Percentiles rank a stretch among this genome's conserved stretches.
These are phyloP conservation scores for Platysteira castanea DNA, from an alignment of 2,113 vertebrate species.

Conservation along the genomic window DNA sequence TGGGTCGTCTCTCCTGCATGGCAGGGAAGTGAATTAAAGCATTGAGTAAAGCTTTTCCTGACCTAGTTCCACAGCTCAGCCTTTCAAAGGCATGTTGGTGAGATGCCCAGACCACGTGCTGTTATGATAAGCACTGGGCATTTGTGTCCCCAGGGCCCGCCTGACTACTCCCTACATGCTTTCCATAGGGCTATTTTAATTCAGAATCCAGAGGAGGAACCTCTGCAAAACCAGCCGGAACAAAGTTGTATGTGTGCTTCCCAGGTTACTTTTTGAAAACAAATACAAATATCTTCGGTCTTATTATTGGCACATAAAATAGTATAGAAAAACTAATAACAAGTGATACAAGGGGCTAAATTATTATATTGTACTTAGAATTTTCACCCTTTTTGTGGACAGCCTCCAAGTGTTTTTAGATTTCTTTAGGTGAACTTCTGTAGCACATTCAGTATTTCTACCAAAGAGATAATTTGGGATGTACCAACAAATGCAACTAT, in stretches of 20 bases:
- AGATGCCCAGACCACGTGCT: background rate
- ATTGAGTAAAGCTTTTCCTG: background rate
- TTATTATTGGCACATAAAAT: background rate
- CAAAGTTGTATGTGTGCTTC: background rate
- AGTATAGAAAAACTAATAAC: background rate
- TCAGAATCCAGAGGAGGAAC: background rate
- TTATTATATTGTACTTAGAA: background rate
- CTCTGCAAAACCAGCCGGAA: background rate
- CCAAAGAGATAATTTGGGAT: background rate
- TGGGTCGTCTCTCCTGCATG: background rate
- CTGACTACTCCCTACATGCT: fast-evolving
- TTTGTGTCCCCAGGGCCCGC: background rate
- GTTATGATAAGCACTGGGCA: background rate
- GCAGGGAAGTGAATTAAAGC: background rate
- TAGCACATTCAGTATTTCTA: background rate
- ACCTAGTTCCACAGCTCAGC: background rate
- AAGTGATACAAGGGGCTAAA: background rate
- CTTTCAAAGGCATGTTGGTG: background rate
- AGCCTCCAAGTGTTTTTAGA: background rate
- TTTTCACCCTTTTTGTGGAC: background rate
- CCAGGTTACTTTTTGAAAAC: background rate
- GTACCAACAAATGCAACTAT: background rate
- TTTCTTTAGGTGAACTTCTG: background rate
- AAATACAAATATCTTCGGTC: background rate
- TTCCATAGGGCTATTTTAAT: background rate